Conservation (phyloP, 2,888 invertebrate genomes). For the Taenaris catops region DNA sequence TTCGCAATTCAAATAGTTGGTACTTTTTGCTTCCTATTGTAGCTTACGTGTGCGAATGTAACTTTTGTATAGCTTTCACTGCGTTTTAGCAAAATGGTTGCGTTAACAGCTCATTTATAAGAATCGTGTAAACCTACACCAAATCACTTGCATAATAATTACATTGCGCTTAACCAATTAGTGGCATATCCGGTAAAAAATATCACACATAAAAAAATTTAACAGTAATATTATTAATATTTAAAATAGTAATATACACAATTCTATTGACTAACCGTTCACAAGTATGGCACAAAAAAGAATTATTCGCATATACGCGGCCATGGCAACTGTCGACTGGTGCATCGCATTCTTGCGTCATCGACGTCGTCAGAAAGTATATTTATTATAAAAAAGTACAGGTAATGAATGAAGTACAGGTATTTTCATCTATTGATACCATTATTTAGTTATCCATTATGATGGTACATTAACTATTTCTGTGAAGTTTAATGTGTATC, state of each 20-base stretch:
- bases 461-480: no score
- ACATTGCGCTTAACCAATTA: slow-evolving; percentile 31
- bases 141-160: slow-evolving; percentile 61
- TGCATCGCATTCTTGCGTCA: no score
- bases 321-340: no score
- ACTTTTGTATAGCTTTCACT: slow-evolving; percentile 57
- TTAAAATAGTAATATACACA: slow-evolving; percentile 23
- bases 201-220: slow-evolving; percentile 12
- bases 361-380: no score
- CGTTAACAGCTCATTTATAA: slow-evolving; percentile 41
- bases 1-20: slow-evolving; percentile 18
- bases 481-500: no score
- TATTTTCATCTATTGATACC: no score
- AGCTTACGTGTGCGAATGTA: slow-evolving; percentile 27
- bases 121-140: slow-evolving; percentile 30
- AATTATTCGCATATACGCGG: slow-evolving; percentile 56
- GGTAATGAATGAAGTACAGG: no score
- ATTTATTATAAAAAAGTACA: no score
- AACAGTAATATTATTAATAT: slow-evolving; percentile 14
- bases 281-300: slow-evolving; percentile 61
- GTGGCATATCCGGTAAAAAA: slow-evolving; percentile 2
- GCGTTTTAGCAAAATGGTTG: slow-evolving; percentile 55
- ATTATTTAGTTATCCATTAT: no score
- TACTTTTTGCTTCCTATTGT: slow-evolving; percentile 20
- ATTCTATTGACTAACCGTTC: slow-evolving; percentile 54